phyloP scores from a whole-genome alignment of 2,797 vertebrate species.

The Zenarchopterus dispar region DNA sequence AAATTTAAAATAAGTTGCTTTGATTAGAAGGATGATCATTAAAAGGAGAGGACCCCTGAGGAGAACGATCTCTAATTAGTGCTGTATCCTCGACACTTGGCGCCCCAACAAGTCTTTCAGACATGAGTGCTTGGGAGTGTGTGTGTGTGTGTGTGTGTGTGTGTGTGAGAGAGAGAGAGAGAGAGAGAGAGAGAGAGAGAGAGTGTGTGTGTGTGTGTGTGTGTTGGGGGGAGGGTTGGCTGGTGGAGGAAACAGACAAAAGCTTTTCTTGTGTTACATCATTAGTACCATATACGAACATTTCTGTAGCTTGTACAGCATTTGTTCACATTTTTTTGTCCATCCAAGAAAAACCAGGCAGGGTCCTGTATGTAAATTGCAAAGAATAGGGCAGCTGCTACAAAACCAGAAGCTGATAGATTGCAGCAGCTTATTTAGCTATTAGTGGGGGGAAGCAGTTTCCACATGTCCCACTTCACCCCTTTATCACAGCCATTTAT shows the following conservation, averaged over 20 bases:
- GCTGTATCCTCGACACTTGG: slow-evolving; percentile 62
- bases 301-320: slow-evolving; percentile 5
- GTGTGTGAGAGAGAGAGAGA: too few species aligned
- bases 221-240: too few species aligned
- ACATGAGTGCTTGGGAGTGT: slow-evolving; percentile 8
- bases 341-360: background rate
- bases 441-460: slow-evolving; percentile 59
- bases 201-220: slow-evolving; percentile 11
- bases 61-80: slow-evolving; percentile 70
- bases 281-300: slow-evolving; percentile 39
- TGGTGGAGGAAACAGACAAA: slow-evolving; percentile 38
- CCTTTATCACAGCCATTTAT: slow-evolving; percentile 62
- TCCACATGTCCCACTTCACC: slow-evolving; percentile 61
- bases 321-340: slow-evolving; percentile 3
- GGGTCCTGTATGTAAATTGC: slow-evolving; percentile 16
- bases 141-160: slow-evolving; percentile 16
- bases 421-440: slow-evolving; percentile 52
- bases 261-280: slow-evolving; percentile 34
- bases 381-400: slow-evolving; percentile 20
- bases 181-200: too few species aligned
- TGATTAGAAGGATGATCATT: slow-evolving; percentile 68
- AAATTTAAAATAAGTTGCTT: slow-evolving; percentile 24
- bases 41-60: slow-evolving; percentile 61
- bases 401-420: slow-evolving; percentile 56
- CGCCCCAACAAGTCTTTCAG: slow-evolving; percentile 44